Conservation (phyloP, 2,113 vertebrate species). For the Bufo gargarizans region DNA sequence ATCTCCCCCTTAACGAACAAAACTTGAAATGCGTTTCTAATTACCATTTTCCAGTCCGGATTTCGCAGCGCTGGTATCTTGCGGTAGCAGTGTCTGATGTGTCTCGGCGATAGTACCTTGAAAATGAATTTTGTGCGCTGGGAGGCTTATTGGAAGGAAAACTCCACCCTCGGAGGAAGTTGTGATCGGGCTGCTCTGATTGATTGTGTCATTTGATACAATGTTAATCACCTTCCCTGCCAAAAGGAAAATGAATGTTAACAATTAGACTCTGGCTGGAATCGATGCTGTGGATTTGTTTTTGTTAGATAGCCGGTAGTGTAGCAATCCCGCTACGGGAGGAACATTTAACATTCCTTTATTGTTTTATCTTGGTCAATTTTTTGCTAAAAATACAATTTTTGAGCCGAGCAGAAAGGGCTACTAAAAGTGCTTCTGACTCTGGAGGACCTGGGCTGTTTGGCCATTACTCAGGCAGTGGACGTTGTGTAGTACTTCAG, state of each 20-base stretch:
- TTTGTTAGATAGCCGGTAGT: constrained; percentile 24
- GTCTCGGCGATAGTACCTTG: not conserved
- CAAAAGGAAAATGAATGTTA: constrained; percentile 55
- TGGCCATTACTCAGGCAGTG: not conserved
- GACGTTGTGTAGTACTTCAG: not conserved
- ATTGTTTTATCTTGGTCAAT: not conserved
- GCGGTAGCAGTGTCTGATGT: not conserved
- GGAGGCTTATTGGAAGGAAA: constrained; percentile 21
- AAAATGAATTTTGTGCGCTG: not conserved
- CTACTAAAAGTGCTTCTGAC: not conserved
- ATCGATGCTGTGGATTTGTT: constrained; percentile 18
- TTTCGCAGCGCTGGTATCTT: not conserved
- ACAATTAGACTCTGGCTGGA: constrained; percentile 26
- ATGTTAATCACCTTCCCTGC: constrained; percentile 16
- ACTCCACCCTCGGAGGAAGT: constrained; percentile 53
- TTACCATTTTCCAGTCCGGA: constrained; percentile 1
- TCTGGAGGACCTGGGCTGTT: not conserved
- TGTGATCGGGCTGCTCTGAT: constrained; percentile 55
- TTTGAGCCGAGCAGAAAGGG: not conserved
- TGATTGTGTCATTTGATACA: constrained; percentile 47
- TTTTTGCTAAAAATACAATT: not conserved
- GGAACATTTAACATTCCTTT: constrained; percentile 10
- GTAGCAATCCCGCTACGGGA: not conserved
- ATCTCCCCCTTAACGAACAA: not conserved
- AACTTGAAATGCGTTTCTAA: not conserved